phyloP scores from a whole-genome alignment of 2,113 vertebrate species.

The Oryzias woworae region DNA sequence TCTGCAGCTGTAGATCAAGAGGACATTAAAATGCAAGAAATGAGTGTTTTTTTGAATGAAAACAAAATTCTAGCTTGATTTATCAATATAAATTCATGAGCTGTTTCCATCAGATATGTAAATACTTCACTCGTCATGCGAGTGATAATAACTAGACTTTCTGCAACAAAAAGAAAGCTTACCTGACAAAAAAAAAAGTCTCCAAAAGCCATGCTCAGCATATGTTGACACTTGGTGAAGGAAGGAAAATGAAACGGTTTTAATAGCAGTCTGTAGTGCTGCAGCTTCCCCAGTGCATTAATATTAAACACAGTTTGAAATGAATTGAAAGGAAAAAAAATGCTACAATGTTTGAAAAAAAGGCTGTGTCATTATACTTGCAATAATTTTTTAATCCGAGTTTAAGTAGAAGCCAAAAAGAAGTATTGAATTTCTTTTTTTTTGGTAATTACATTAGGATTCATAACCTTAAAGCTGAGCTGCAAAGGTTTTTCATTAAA shows the following conservation, averaged over 20 bases:
- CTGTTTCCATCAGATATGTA: too few relatives aligned
- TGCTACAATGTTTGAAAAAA: conserved; percentile 43
- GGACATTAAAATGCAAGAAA: too few relatives aligned
- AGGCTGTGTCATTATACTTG: conserved; percentile 33
- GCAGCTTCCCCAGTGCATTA: conserved; percentile 14
- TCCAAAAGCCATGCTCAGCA: conserved; percentile 1
- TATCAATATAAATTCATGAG: too few relatives aligned
- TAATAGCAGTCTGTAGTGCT: conserved; percentile 15
- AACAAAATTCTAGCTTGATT: too few relatives aligned
- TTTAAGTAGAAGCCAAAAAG: conserved; percentile 49
- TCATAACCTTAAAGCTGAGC: conserved; percentile 47
- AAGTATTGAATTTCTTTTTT: conserved; percentile 66
- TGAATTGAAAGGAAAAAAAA: conserved; percentile 44
- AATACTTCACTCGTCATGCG: neutral
- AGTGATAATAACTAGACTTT: neutral
- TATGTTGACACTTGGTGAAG: neutral
- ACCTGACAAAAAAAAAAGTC: neutral
- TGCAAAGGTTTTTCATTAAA: conserved; percentile 57
- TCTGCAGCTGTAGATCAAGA: too few relatives aligned
- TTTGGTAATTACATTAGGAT: conserved; percentile 65
- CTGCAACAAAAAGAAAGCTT: neutral
- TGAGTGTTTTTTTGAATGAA: too few relatives aligned
- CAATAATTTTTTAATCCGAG: conserved; percentile 58
- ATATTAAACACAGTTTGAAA: conserved; percentile 51
- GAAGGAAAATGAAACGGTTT: conserved; percentile 36